phyloP scores from a whole-genome alignment of 2,113 vertebrate genomes.

The Scalopus aquaticus region DNA sequence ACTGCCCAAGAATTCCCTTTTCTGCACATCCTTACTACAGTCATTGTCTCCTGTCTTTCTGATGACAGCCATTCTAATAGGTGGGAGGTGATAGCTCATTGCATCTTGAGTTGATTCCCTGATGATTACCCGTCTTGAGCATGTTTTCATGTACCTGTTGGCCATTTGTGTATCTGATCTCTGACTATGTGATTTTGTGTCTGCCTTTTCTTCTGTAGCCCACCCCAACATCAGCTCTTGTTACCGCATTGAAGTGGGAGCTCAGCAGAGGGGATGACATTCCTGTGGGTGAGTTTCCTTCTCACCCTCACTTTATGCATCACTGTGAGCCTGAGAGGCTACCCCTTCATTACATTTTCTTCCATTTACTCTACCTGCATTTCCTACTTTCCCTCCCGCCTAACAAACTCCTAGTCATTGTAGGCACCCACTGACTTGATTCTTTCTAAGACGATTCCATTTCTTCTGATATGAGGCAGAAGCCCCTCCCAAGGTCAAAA shows the following conservation, averaged over 20 bases:
- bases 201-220: not conserved
- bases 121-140: not conserved
- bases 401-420: not conserved
- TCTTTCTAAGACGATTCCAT: not conserved
- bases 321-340: not conserved
- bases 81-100: not conserved
- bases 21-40: not conserved
- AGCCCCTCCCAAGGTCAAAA: not conserved
- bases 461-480: not conserved
- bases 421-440: not conserved
- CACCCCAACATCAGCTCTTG: not conserved
- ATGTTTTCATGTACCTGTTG: not conserved
- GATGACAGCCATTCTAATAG: not conserved
- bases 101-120: not conserved
- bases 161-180: not conserved
- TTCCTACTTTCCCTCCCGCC: not conserved
- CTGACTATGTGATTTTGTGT: not conserved
- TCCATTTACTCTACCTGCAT: not conserved
- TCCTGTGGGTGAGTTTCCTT: not conserved
- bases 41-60: not conserved
- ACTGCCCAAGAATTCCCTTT: not conserved
- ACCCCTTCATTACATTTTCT: not conserved
- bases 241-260: not conserved
- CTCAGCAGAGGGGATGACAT: not conserved
- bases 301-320: accelerated